These are phyloP conservation scores for Andrena bicolor DNA, from an alignment of 2,888 invertebrate species.

Conservation along the genomic window DNA sequence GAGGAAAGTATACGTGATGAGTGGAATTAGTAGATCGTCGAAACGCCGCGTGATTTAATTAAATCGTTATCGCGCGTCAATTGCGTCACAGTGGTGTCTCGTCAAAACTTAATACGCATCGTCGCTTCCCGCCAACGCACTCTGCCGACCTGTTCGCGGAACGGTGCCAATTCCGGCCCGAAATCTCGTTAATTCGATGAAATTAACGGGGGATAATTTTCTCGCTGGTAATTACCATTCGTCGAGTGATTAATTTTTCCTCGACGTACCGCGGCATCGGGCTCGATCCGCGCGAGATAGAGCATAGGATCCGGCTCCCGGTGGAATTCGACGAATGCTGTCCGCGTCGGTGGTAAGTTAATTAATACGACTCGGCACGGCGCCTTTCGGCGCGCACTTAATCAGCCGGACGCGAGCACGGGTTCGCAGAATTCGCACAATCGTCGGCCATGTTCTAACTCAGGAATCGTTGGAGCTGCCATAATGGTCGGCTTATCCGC, in stretches of 20 bases:
- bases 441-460: conserved; percentile 44
- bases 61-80: conserved; percentile 28
- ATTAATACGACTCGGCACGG: conserved; percentile 24
- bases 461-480: conserved; percentile 25
- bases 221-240: conserved; percentile 8
- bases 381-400: conserved; percentile 10
- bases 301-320: background rate
- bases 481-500: conserved; percentile 49
- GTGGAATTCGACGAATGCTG: conserved; percentile 17
- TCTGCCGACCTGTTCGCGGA: conserved; percentile 25
- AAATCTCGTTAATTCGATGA: conserved; percentile 39
- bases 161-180: conserved; percentile 32
- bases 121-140: background rate
- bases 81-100: background rate
- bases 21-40: background rate
- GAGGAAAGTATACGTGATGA: conserved; percentile 56
- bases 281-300: background rate
- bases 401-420: conserved; percentile 17
- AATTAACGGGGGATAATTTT: conserved; percentile 35
- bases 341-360: background rate
- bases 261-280: background rate
- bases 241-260: conserved; percentile 29
- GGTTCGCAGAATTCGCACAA: conserved; percentile 44
- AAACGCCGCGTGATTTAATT: conserved; percentile 18
- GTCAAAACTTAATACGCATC: conserved; percentile 24